phyloP scores from a whole-genome alignment of 35 echinoderm and acorn worm genomes.

The Strongylocentrotus purpuratus region DNA sequence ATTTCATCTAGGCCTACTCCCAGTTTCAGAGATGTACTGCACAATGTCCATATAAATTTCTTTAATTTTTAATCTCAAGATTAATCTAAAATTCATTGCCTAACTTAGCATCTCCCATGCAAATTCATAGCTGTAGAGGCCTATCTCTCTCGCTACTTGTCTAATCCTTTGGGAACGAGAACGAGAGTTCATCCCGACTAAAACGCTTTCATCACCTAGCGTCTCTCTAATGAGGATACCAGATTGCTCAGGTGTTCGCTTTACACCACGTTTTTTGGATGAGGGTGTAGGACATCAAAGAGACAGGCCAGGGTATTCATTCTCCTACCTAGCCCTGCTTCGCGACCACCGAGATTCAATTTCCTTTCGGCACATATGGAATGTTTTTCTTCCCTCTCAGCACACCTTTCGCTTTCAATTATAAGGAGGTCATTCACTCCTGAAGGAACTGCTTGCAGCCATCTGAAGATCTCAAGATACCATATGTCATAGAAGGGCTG shows the following conservation, averaged over 20 bases:
- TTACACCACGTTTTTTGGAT: background rate
- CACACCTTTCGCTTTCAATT: slow-evolving; percentile 26
- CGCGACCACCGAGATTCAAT: background rate
- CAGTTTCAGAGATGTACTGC: background rate
- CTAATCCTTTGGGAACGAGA: background rate
- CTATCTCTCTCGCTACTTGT: background rate
- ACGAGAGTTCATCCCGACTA: background rate
- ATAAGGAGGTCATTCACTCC: slow-evolving; percentile 35
- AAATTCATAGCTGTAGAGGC: too few relatives aligned
- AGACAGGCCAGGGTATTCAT: background rate
- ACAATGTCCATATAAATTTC: background rate
- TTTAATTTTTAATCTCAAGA: background rate
- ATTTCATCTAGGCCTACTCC: background rate
- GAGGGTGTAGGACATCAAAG: background rate
- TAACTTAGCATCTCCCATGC: background rate
- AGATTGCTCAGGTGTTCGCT: slow-evolving; percentile 27
- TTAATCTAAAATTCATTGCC: background rate
- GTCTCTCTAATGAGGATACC: background rate
- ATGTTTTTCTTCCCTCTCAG: slow-evolving; percentile 19
- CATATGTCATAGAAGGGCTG: background rate
- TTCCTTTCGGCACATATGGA: slow-evolving; percentile 45
- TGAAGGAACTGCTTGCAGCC: background rate
- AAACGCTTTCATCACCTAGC: background rate
- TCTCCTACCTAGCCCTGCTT: background rate
- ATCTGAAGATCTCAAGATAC: background rate